Conservation (phyloP, 2,888 invertebrate species). For the Autographa pulchrina region DNA sequence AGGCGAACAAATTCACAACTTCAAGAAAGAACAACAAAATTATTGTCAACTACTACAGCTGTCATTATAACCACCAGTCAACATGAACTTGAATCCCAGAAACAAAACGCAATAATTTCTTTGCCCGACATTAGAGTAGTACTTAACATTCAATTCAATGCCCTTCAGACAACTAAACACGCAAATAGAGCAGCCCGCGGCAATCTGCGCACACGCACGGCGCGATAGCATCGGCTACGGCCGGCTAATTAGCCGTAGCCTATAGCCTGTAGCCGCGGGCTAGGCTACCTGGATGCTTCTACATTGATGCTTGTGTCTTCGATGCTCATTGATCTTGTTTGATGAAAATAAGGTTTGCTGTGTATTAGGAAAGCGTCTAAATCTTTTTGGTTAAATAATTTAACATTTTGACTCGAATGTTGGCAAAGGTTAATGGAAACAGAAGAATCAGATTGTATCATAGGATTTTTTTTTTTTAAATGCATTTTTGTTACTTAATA, state of each 20-base stretch:
- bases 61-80: too few species aligned
- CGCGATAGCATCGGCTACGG: conserved; percentile 60
- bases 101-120: conserved; percentile 29
- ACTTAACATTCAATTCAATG: conserved; percentile 52
- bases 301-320: conserved; percentile 37
- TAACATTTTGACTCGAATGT: too few species aligned
- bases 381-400: too few species aligned
- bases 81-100: neutral
- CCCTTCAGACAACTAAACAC: conserved; percentile 40
- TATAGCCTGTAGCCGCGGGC: conserved; percentile 34
- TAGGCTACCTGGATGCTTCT: conserved; percentile 52
- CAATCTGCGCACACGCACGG: conserved; percentile 61
- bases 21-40: too few species aligned
- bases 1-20: too few species aligned
- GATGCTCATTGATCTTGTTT: conserved; percentile 13
- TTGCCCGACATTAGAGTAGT: conserved; percentile 34
- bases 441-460: too few species aligned
- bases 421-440: too few species aligned
- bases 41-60: too few species aligned
- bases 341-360: neutral
- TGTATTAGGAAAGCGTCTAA: neutral
- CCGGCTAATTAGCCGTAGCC: conserved; percentile 62
- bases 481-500: too few species aligned
- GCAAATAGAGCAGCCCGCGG: conserved; percentile 46
- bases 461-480: too few species aligned